Evolutionary conservation across 2,113 vertebrate species (phyloP).

Genomic region (Pseudorhombus dupliciocellatus): DNA sequence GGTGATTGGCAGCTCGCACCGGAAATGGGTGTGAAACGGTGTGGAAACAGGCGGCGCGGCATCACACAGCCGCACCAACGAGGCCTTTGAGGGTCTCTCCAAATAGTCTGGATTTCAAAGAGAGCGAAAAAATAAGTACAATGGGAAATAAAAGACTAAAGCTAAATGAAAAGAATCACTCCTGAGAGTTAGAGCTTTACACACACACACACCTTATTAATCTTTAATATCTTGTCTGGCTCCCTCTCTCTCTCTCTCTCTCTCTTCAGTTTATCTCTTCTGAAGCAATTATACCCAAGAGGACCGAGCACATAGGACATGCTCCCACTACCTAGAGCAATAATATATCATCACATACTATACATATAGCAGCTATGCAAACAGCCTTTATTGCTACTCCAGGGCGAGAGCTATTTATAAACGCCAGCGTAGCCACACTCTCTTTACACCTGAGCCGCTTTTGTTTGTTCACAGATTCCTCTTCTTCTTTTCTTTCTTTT

Average conservation of each 20-base stretch:
- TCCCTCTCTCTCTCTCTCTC: constrained; percentile 10
- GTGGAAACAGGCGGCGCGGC: no score
- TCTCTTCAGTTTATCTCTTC: constrained; percentile 67
- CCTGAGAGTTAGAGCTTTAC: constrained; percentile 61
- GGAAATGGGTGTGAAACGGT: not conserved
- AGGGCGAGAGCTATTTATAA: constrained; percentile 73
- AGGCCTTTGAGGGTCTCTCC: constrained; percentile 59
- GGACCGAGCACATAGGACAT: constrained; percentile 69
- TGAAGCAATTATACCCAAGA: constrained; percentile 73
- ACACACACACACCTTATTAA: constrained; percentile 63
- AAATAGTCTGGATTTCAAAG: constrained; percentile 64
- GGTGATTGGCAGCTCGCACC: constrained; percentile 21
- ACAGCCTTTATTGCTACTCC: constrained; percentile 78
- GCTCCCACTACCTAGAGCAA: constrained; percentile 74
- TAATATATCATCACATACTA: constrained; percentile 75
- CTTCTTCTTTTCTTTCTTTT: constrained; percentile 6
- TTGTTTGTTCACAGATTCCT: constrained; percentile 16
- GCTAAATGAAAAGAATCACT: constrained; percentile 73
- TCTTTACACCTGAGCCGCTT: constrained; percentile 53
- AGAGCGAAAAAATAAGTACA: constrained; percentile 52
- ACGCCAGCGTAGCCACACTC: constrained; percentile 42
- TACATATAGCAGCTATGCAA: constrained; percentile 74
- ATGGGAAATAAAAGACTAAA: constrained; percentile 62
- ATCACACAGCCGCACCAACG: not conserved
- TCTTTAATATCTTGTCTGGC: constrained; percentile 73